A percentile compares a stretch with the other conserved stretches of the same genome.
Conservation (phyloP, 2,888 invertebrate genomes). For the Prosopocoilus inquinatus region DNA sequence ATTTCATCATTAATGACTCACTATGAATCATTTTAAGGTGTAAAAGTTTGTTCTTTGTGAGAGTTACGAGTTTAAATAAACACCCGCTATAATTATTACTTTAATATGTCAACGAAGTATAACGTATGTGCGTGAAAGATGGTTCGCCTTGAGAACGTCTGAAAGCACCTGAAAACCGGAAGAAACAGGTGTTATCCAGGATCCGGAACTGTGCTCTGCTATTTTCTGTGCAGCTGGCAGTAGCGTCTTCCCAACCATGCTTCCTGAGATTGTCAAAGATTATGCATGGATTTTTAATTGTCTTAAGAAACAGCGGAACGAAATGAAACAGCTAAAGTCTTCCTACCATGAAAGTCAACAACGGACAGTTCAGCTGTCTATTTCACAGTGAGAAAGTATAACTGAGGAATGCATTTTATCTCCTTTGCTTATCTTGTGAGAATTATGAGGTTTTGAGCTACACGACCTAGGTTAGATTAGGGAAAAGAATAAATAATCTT, state of each 20-base stretch:
- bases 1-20: too few species aligned
- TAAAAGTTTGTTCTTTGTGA: too few species aligned
- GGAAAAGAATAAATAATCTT: background rate
- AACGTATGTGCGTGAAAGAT: background rate
- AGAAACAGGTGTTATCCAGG: constrained; percentile 43
- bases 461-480: constrained; percentile 7
- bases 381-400: constrained; percentile 8
- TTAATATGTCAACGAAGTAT: background rate
- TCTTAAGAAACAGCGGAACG: constrained; percentile 23
- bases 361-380: constrained; percentile 27
- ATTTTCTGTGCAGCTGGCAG: constrained; percentile 39
- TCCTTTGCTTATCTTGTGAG: constrained; percentile 11
- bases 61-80: background rate
- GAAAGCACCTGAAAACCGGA: constrained; percentile 31
- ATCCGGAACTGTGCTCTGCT: constrained; percentile 47
- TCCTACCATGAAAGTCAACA: constrained; percentile 25
- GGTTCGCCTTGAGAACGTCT: constrained; percentile 6
- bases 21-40: too few species aligned
- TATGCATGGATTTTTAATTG: constrained; percentile 32
- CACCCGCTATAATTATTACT: background rate
- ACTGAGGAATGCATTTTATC: background rate
- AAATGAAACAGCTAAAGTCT: constrained; percentile 15
- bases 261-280: constrained; percentile 47
- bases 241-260: constrained; percentile 43
- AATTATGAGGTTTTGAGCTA: constrained; percentile 10